These are phyloP conservation scores for Diuraphis noxia DNA, from an alignment of 1,140 invertebrate species.

Conservation along the genomic window DNA sequence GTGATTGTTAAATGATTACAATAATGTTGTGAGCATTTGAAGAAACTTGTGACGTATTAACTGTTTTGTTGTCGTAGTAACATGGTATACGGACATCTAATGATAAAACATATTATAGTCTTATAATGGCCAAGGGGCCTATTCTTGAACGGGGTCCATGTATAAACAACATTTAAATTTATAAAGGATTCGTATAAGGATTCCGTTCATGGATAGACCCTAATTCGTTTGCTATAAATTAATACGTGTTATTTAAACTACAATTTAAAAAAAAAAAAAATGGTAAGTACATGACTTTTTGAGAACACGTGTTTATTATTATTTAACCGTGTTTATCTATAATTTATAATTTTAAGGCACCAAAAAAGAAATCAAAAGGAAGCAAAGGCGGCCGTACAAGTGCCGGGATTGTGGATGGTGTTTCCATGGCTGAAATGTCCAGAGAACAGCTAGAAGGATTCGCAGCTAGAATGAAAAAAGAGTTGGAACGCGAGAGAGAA, in stretches of 20 bases:
- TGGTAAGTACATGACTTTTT: not conserved
- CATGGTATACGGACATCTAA: not conserved
- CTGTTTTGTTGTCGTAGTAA: not conserved
- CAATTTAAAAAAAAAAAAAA: not conserved
- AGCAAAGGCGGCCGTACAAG: constrained; percentile 59
- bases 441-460: constrained; percentile 91
- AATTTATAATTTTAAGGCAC: not conserved
- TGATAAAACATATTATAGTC: not conserved
- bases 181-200: not conserved
- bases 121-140: not conserved
- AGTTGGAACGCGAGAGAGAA: constrained; percentile 90
- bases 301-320: not conserved
- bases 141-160: not conserved
- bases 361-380: constrained; percentile 58
- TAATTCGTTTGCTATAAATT: not conserved
- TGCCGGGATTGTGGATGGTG: constrained; percentile 79
- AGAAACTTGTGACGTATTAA: too few relatives aligned
- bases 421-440: constrained; percentile 89
- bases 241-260: not conserved
- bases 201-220: not conserved
- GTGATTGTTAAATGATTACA: not conserved
- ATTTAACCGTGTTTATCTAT: not conserved
- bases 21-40: not conserved
- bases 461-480: constrained; percentile 82
- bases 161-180: not conserved